Evolutionary conservation across 2,113 vertebrate species (phyloP), one percentile per base, ranked within the genome.

Genomic region (Salvelinus sp.): DNA sequence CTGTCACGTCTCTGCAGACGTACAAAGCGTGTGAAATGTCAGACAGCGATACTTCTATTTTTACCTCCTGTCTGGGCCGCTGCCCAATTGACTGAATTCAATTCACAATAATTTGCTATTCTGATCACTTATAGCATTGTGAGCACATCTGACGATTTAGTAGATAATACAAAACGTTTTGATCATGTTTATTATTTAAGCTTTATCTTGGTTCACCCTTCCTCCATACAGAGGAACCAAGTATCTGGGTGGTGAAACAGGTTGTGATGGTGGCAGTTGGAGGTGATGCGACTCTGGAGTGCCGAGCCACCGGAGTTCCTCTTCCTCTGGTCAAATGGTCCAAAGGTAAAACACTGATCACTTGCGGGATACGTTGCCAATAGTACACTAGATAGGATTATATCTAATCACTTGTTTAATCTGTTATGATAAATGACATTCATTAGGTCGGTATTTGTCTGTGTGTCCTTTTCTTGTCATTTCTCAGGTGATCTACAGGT

Each of bases 311-410:
- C 0, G 97, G 97, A 9, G 57, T 88, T 0, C 96, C 97, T 1
- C 83, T 85, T 0, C 96, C 97, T 4, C 88, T 88, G 3, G n/a
- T 98, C 3, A 75, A 72, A 10, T 98, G 97, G 97, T 94, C 94
- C 84, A 96, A 95, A 95, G 96, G 97, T 97, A 85, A 83, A 44
- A 74, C 16, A 44, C 68, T 69, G 33, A 23, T 25, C 68, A 22
- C 44, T 67, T 38, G 66, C 14, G 66, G 20, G 16, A 54, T 54
- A 54, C 10, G 50, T 54, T 18, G 14, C 3, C 30, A 33, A 28
- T 33, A 16, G 14, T n/a, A 6, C 16, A 7, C 66, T 6, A 6
- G 38, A 44, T 44, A 44, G 38, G 38, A 44, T 44, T 10, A 20
- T 47, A n/a, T 30, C 33, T 6, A 20, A 62, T 62, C 6, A 62